Base-by-base conservation (phyloP, 2,113 vertebrate genomes). In the Xiphophorus maculatus region DNA sequence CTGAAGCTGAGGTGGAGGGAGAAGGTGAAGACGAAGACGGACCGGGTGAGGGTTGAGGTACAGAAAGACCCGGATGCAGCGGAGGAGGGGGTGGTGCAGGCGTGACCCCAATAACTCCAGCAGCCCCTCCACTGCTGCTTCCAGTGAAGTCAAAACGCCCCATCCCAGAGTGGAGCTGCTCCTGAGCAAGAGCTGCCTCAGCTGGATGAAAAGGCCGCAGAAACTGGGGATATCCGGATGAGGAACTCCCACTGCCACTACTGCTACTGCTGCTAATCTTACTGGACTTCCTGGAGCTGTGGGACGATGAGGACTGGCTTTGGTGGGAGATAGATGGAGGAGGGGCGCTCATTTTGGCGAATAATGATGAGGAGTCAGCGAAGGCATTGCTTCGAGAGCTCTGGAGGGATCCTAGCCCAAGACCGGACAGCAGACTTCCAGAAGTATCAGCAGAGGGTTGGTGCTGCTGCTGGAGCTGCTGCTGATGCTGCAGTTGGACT, bases 261-360 rank as follows among this genome's bases (percentile, higher is more conserved):
- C 90, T 86, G 48, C 91, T 78, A 66, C 90, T 86, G 48, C 91
- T 87, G 87, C 89, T 92, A 90, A 95, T 93, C 87, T 95, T 95
- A 71, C 92, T 94, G n/a, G 95, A 95, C 86, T 95, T 95, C 58
- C 95, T 88, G 66, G 94, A 95, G 87, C 94, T 92, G 83, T 95
- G 95, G 1, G 93, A 89, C 1, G 94, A 92, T 0, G 91, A 93
- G 0, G 94, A 92, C 78, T 94, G 94, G 66, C 92, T 91, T 84
- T 94, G 95, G 61, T 95, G 95, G 32, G 93, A 90, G 79, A 95
- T 90, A 66, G 95, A 84, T 2, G 94, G 90, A 22, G 94, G 90
- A 22, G 93, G 93, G 28, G 94, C 93, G 2, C 92, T 86, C 93
- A 95, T 95, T 86, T 95, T 95, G 90, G 94, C 93, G 15, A 95